These are phyloP conservation scores for Diuraphis noxia DNA, from an alignment of 1,140 invertebrate genomes.

Conservation along the genomic window DNA sequence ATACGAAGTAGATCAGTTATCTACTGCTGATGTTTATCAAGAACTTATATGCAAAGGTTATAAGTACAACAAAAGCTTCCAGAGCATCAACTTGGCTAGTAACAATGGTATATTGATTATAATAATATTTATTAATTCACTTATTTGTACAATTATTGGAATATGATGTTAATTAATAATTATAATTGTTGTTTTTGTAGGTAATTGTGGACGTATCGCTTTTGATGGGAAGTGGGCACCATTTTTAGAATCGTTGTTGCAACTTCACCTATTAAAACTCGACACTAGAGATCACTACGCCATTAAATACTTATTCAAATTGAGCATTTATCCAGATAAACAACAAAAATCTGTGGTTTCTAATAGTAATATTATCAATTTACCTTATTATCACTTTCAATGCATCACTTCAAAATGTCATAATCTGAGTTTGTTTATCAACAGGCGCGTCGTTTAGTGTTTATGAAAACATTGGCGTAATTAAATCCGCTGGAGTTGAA, in stretches of 20 bases:
- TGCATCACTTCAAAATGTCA: background rate
- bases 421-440: background rate
- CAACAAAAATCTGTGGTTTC: background rate
- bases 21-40: conserved; percentile 44
- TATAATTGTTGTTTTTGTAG: background rate
- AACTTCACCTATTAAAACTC: conserved; percentile 49
- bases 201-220: conserved; percentile 35
- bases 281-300: conserved; percentile 47
- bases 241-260: conserved; percentile 49
- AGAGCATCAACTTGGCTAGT: conserved; percentile 2
- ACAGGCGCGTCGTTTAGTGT: conserved; percentile 20
- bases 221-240: conserved; percentile 50
- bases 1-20: conserved; percentile 15
- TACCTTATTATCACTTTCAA: no score
- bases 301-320: conserved; percentile 49
- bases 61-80: conserved; percentile 42
- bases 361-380: background rate
- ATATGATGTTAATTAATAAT: background rate
- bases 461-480: background rate
- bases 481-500: conserved; percentile 41
- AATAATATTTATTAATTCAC: background rate
- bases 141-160: background rate
- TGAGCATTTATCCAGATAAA: conserved; percentile 34
- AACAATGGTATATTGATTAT: conserved; percentile 54
- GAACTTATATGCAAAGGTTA: conserved; percentile 49